phyloP scores from a whole-genome alignment of 2,797 vertebrate genomes.

The Anabas testudineus region DNA sequence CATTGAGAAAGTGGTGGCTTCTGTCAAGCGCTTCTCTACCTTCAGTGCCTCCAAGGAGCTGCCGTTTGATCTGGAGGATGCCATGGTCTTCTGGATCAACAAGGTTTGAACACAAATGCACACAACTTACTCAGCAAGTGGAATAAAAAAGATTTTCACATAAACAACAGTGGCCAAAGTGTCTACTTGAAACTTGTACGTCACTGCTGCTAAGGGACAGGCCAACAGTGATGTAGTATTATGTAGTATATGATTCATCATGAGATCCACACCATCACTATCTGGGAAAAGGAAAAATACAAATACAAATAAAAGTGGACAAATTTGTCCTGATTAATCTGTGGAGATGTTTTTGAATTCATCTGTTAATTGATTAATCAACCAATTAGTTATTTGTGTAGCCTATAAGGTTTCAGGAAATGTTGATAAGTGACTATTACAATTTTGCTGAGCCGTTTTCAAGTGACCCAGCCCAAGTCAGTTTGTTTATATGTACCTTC shows the following conservation, averaged over 20 bases:
- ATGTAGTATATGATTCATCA: conserved; percentile 37
- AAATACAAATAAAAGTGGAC: neutral
- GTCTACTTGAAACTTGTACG: conserved; percentile 3
- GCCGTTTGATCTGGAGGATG: conserved; percentile 97
- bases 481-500: too few relatives aligned
- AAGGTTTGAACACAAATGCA: conserved; percentile 85
- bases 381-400: too few relatives aligned
- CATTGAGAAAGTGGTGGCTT: conserved; percentile 98
- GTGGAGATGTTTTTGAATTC: neutral
- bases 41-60: conserved; percentile 98
- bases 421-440: too few relatives aligned
- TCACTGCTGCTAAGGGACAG: conserved; percentile 13
- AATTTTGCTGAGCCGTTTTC: too few relatives aligned
- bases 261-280: conserved; percentile 10
- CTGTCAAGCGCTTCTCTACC: conserved; percentile 96
- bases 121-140: neutral
- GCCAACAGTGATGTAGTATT: conserved; percentile 34
- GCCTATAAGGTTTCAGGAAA: too few relatives aligned
- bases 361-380: too few relatives aligned
- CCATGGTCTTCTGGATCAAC: conserved; percentile 99
- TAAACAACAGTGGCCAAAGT: conserved; percentile 7
- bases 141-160: neutral
- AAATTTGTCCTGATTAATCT: neutral
- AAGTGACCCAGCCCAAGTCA: too few relatives aligned
- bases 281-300: conserved; percentile 4